These are phyloP conservation scores for Calameuta filiformis DNA, from an alignment of 2,888 invertebrate species.

Conservation along the genomic window DNA sequence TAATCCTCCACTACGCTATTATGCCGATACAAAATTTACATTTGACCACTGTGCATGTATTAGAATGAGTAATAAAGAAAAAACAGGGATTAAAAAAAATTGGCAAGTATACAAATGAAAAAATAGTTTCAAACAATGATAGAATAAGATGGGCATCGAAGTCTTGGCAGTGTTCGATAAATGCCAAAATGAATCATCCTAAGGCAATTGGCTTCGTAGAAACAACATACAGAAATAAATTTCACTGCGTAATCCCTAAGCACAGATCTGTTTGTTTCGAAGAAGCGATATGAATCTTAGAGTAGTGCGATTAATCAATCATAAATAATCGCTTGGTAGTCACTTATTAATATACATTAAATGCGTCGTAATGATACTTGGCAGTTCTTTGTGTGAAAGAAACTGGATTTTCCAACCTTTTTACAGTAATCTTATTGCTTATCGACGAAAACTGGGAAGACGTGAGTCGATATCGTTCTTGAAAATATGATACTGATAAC, in stretches of 20 bases:
- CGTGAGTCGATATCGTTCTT: background rate
- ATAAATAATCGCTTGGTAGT: background rate
- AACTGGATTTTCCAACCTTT: background rate
- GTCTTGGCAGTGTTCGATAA: background rate
- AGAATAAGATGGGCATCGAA: background rate
- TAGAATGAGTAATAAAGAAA: background rate
- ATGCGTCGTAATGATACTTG: background rate
- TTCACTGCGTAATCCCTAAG: background rate
- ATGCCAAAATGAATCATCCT: background rate
- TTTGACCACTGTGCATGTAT: background rate
- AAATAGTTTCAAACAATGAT: background rate
- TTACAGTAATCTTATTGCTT: too few relatives aligned
- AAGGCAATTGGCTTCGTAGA: background rate
- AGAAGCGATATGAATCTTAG: background rate
- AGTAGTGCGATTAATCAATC: background rate
- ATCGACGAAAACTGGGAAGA: too few relatives aligned
- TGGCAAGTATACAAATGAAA: background rate
- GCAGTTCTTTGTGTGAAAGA: background rate
- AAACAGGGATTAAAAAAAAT: background rate
- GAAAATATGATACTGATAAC: background rate
- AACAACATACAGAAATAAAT: background rate
- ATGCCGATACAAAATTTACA: background rate
- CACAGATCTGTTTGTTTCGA: background rate
- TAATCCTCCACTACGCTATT: background rate
- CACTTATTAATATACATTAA: background rate